These are phyloP conservation scores for Dreissena polymorpha DNA, from an alignment of 1,140 invertebrate genomes.

Conservation along the genomic window DNA sequence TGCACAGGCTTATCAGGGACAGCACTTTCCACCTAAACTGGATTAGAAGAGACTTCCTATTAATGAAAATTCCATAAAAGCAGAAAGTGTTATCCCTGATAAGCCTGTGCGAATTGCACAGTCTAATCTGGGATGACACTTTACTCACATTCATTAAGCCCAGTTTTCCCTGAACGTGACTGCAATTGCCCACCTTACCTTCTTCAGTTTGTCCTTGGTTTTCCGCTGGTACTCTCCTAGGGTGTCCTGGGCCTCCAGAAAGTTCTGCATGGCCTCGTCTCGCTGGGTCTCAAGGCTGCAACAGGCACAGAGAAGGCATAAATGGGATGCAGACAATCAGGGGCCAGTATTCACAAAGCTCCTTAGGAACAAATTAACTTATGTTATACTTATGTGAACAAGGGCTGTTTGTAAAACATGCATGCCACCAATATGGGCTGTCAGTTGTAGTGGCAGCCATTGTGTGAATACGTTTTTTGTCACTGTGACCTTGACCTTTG, in stretches of 20 bases:
- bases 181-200: conserved; percentile 50
- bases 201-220: conserved; percentile 69
- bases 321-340: not conserved
- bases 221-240: conserved; percentile 73
- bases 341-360: not conserved
- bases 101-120: no score
- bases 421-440: no score
- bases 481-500: no score
- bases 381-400: not conserved
- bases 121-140: no score
- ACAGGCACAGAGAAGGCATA: conserved; percentile 18
- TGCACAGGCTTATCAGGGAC: not conserved
- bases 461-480: no score
- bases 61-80: not conserved
- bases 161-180: no score
- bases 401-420: no score
- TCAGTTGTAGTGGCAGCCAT: no score
- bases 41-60: not conserved
- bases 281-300: conserved; percentile 69
- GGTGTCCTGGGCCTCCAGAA: conserved; percentile 70
- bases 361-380: not conserved
- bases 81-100: not conserved
- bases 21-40: no score
- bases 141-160: no score
- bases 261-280: conserved; percentile 72